Evolutionary conservation across 2,113 vertebrate species (phyloP).

Genomic region (Amblyopsis rosae): DNA sequence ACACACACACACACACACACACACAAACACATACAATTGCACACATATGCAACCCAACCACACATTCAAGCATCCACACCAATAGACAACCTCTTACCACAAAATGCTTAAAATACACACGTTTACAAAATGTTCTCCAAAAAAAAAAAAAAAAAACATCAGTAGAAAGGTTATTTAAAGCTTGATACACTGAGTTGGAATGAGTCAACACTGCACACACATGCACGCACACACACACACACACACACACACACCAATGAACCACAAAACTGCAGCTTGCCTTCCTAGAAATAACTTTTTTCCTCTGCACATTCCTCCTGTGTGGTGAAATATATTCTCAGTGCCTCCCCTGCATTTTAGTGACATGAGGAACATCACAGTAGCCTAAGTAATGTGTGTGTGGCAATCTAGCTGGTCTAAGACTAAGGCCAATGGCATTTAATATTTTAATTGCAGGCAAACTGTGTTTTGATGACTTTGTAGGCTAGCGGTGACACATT

Average conservation of each 20-base stretch:
- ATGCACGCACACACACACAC: constrained; percentile 20
- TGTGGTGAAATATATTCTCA: constrained; percentile 26
- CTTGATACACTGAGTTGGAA: constrained; percentile 59
- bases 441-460: neutral
- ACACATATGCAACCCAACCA: constrained; percentile 26
- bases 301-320: constrained; percentile 11
- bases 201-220: constrained; percentile 34
- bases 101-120: constrained; percentile 62
- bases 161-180: constrained; percentile 86
- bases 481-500: neutral
- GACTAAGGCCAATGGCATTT: neutral
- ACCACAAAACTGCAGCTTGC: constrained; percentile 54
- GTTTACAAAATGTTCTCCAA: neutral
- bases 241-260: constrained; percentile 3
- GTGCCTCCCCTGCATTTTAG: too few species aligned
- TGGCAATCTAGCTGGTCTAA: too few species aligned
- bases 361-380: too few species aligned
- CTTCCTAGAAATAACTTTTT: constrained; percentile 58
- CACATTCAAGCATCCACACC: neutral
- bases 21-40: constrained; percentile 35
- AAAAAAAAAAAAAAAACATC: constrained; percentile 59
- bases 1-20: constrained; percentile 68
- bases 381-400: neutral
- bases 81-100: constrained; percentile 60
- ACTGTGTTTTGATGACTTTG: neutral